Conservation (phyloP, 2,888 invertebrate species). For the Azorinus chamasolen region DNA sequence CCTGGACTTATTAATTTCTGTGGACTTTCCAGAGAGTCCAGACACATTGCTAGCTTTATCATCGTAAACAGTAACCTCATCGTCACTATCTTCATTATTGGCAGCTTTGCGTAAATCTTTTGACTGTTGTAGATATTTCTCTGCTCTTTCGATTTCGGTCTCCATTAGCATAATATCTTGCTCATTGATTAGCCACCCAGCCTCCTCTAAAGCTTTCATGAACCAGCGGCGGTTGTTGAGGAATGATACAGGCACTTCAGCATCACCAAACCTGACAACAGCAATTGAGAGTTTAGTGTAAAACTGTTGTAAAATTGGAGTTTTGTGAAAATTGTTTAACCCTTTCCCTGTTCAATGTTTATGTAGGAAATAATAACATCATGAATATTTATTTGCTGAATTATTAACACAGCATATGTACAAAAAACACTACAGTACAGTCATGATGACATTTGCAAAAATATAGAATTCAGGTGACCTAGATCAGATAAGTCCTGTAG, state of each 20-base stretch:
- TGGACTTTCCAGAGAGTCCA: slow-evolving; percentile 65
- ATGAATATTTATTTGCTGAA: too few species aligned
- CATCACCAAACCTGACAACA: slow-evolving; percentile 70
- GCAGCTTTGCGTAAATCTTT: slow-evolving; percentile 74
- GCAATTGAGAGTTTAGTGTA: too few species aligned
- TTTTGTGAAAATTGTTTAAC: too few species aligned
- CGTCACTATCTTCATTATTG: slow-evolving; percentile 54
- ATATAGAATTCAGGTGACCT: too few species aligned
- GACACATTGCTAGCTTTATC: slow-evolving; percentile 71
- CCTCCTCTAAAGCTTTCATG: slow-evolving; percentile 76
- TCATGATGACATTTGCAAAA: too few species aligned
- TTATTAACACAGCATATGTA: too few species aligned
- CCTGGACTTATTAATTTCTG: slow-evolving; percentile 50
- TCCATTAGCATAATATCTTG: slow-evolving; percentile 80
- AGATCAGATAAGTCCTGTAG: too few species aligned
- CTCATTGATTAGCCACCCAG: slow-evolving; percentile 81
- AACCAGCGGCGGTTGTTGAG: slow-evolving; percentile 74
- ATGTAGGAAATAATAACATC: too few species aligned
- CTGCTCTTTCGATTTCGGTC: slow-evolving; percentile 81
- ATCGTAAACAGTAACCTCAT: slow-evolving; percentile 70
- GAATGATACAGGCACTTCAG: slow-evolving; percentile 75
- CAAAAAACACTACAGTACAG: too few species aligned
- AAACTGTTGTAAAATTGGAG: too few species aligned
- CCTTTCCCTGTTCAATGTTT: too few species aligned
- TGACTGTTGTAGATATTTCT: slow-evolving; percentile 81